These are phyloP conservation scores for Eretmocerus hayati DNA, from an alignment of 2,888 invertebrate species.

Conservation along the genomic window DNA sequence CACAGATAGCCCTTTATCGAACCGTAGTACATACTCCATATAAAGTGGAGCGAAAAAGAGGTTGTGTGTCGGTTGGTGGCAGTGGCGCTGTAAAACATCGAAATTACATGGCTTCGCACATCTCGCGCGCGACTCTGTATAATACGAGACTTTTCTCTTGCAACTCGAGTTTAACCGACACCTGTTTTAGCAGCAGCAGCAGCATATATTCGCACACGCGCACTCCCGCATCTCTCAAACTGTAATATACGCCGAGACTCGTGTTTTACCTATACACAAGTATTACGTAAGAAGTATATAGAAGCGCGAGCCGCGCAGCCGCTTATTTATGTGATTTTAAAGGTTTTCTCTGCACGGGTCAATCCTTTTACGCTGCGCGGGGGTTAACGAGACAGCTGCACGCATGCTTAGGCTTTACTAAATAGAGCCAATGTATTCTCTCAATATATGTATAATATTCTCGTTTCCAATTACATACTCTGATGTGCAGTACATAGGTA, in stretches of 20 bases:
- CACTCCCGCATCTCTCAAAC: neutral
- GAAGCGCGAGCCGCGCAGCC: conserved; percentile 30
- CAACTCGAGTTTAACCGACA: too few relatives aligned
- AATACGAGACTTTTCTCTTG: too few relatives aligned
- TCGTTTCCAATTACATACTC: too few relatives aligned
- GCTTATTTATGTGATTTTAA: conserved; percentile 44
- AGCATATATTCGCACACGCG: conserved; percentile 4
- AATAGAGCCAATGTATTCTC: too few relatives aligned
- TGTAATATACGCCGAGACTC: too few relatives aligned
- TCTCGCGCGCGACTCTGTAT: neutral
- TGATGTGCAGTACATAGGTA: too few relatives aligned
- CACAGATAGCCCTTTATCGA: too few relatives aligned
- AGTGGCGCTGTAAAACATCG: conserved; percentile 13
- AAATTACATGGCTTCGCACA: conserved; percentile 21
- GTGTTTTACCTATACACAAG: too few relatives aligned
- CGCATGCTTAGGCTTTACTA: conserved; percentile 18
- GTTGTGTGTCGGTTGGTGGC: neutral
- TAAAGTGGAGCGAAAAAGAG: conserved; percentile 7
- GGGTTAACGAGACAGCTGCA: too few relatives aligned
- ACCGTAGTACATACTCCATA: too few relatives aligned
- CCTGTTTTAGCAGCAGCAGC: conserved; percentile 10
- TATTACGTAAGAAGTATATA: conserved; percentile 32
- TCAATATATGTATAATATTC: too few relatives aligned
- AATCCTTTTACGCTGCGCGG: conserved; percentile 39
- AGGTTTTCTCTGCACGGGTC: conserved; percentile 46